Evolutionary conservation across 2,113 vertebrate genomes (phyloP), one percentile per base, ranked within the genome.

Genomic region (Lamprotornis superbus): DNA sequence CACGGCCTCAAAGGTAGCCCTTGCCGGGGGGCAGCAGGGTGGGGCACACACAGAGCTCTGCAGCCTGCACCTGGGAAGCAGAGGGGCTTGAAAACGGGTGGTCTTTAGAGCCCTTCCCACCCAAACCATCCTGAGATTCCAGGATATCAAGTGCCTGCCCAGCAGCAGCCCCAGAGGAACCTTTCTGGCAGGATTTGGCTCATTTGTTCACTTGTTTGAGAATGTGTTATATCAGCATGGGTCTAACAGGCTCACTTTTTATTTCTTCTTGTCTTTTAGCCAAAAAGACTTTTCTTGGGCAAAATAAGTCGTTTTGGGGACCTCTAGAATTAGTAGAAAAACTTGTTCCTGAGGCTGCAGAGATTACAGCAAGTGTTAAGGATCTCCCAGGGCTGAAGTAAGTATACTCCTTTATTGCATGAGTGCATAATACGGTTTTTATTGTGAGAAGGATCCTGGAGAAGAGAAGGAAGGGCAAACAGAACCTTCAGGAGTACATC

Each of bases 231-330:
- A 35, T 50, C 44, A 40, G n/a, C 57, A 30, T 1, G 0, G 23
- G 11, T 46, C 27, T 63, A 35, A 71, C 0, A 1, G 33, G 23
- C n/a, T 76, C 4, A 2, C 49, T 18, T 87, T 42, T 44, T 31
- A 0, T 70, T 30, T 70, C 22, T 59, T 37, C 59, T 15, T 47
- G 67, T 83, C 71, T 93, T 60, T 47, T 86, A 99, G 99, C 98
- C 71, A 99, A 99, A 98, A 99, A 99, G 98, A 99, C 99, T 20
- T 99, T 99, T 87, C 98, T 99, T 83, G 99, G 99, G 11, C 99
- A 99, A 98, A 99, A 99, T 93, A 99, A 99, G 95, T 99, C 99
- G 0, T 99, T 99, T 87, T 99, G 99, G 99, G 99, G 99, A 15
- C 99, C 99, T n/a, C 74, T 99, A 94, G 99, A 99, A 95, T 94